phyloP scores from a whole-genome alignment of 2,113 vertebrate genomes.

The Cinclus cinclus region DNA sequence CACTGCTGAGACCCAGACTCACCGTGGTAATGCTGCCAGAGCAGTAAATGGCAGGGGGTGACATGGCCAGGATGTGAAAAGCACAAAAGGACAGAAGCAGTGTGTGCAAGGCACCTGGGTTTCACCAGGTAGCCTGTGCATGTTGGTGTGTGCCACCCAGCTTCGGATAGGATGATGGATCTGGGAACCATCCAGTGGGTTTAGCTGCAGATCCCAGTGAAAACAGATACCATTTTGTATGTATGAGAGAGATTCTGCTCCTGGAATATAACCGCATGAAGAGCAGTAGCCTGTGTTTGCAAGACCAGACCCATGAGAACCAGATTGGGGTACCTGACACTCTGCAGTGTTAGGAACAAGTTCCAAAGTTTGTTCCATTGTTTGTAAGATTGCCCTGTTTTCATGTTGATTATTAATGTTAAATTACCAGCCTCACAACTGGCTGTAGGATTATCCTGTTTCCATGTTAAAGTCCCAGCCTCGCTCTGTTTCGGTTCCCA shows the following conservation, averaged over 20 bases:
- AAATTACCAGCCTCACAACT: too few relatives aligned
- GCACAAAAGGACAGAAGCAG: accelerated
- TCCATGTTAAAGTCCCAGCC: too few relatives aligned
- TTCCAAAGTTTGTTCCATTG: too few relatives aligned
- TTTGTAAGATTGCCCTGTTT: too few relatives aligned
- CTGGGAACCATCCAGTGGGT: neutral
- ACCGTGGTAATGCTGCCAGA: neutral
- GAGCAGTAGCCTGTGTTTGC: accelerated
- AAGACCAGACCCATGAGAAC: neutral
- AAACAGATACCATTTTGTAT: neutral
- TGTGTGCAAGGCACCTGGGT: accelerated
- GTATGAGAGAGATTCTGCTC: accelerated
- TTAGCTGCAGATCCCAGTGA: neutral
- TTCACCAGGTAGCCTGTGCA: accelerated
- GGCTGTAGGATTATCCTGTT: too few relatives aligned
- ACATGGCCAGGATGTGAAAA: accelerated
- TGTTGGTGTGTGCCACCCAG: accelerated
- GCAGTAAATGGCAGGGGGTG: neutral
- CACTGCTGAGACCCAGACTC: neutral
- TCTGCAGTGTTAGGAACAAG: neutral
- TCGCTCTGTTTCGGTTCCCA: too few relatives aligned
- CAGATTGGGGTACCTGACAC: neutral
- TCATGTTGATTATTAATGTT: too few relatives aligned
- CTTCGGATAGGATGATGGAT: neutral
- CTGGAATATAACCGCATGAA: accelerated